Percentiles rank a stretch among this genome's conserved stretches.
Conservation (phyloP, 2,113 vertebrate genomes). For the Origma solitaria region DNA sequence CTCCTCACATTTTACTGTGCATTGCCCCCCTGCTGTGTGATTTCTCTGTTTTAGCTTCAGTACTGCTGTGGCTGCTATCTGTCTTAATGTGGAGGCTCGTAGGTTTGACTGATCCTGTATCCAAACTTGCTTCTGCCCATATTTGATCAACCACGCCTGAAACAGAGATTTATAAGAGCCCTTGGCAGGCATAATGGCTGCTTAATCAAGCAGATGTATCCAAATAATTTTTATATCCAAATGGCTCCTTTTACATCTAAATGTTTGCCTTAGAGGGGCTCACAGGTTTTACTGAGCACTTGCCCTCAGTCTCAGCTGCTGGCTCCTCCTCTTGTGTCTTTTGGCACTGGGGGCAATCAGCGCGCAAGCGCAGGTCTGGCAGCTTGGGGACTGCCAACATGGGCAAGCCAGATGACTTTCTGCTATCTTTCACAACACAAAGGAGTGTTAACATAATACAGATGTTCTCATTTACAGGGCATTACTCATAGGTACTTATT, state of each 20-base stretch:
- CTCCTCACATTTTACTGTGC: neutral
- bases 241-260: neutral
- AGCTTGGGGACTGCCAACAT: neutral
- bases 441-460: neutral
- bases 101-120: neutral
- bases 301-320: neutral
- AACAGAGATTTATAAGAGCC: neutral
- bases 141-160: neutral
- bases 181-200: neutral
- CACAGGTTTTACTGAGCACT: neutral
- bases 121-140: neutral
- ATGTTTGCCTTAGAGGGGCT: neutral
- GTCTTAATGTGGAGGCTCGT: neutral
- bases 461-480: neutral
- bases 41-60: constrained; percentile 23
- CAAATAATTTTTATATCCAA: neutral
- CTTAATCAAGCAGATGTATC: neutral
- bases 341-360: neutral
- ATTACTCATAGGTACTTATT: neutral
- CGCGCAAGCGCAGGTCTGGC: neutral
- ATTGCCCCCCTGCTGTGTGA: neutral
- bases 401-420: neutral
- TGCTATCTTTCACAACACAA: neutral
- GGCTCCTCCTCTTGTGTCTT: neutral
- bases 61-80: neutral